Conservation (phyloP, 2,113 vertebrate species). For the Anoura caudifer region DNA sequence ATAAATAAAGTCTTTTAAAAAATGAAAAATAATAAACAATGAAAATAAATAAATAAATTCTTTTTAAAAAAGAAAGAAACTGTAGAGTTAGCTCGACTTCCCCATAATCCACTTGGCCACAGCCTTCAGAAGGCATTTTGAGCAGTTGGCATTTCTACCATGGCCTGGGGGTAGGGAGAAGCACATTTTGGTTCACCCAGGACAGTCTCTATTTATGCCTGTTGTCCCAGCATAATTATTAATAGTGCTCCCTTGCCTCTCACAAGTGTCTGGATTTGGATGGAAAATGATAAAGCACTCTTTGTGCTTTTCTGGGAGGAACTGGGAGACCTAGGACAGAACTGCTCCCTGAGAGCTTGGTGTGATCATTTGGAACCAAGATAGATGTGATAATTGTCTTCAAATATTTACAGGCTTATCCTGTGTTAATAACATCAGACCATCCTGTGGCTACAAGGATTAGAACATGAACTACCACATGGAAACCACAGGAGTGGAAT, state of each 20-base stretch:
- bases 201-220: neutral
- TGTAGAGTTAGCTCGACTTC: neutral
- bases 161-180: neutral
- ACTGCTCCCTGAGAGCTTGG: neutral
- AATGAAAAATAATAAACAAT: too few relatives aligned
- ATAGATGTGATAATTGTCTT: neutral
- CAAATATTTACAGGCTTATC: neutral
- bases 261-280: neutral
- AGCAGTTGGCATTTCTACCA: neutral
- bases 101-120: neutral
- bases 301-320: conserved; percentile 15
- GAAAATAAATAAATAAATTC: too few relatives aligned
- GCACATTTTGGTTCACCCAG: neutral
- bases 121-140: neutral
- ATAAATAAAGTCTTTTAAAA: too few relatives aligned
- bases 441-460: neutral
- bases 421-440: neutral
- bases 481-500: neutral
- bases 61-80: too few relatives aligned
- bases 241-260: neutral
- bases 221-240: neutral
- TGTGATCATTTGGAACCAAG: neutral
- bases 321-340: neutral
- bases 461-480: neutral
- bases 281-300: neutral